Evolutionary conservation across 2,888 invertebrate genomes (phyloP).

Genomic region (Busseola fusca): DNA sequence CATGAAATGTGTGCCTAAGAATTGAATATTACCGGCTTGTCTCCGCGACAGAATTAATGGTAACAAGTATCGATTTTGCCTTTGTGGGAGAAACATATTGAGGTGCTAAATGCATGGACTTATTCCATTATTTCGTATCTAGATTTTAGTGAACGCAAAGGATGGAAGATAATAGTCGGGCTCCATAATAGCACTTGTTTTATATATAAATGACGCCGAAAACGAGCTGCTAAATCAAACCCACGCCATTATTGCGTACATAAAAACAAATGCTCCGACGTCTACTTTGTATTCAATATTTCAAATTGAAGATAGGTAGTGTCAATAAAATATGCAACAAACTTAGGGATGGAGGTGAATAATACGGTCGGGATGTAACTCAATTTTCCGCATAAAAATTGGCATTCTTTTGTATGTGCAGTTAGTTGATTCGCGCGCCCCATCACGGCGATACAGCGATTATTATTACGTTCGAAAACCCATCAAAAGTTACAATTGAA

Average conservation of each 20-base stretch:
- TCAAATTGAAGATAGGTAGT: conserved; percentile 68
- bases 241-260: conserved; percentile 15
- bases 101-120: conserved; percentile 17
- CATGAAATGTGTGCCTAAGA: conserved; percentile 85
- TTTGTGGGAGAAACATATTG: conserved; percentile 36
- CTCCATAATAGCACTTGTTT: background rate
- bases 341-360: conserved; percentile 77
- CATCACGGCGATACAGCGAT: conserved; percentile 84
- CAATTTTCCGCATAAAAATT: conserved; percentile 87
- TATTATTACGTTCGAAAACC: conserved; percentile 89
- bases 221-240: conserved; percentile 39
- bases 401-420: conserved; percentile 85
- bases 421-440: conserved; percentile 84
- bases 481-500: conserved; percentile 90
- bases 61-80: conserved; percentile 69
- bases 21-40: conserved; percentile 84
- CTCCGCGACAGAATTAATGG: conserved; percentile 76
- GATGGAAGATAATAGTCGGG: background rate
- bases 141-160: background rate
- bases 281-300: conserved; percentile 59
- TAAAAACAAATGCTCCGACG: conserved; percentile 33
- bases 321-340: conserved; percentile 75
- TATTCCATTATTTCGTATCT: conserved; percentile 26
- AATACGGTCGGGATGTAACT: conserved; percentile 81
- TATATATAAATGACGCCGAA: conserved; percentile 8